Base-by-base conservation (phyloP, 2,113 vertebrate genomes). In the Alethe castanea region DNA sequence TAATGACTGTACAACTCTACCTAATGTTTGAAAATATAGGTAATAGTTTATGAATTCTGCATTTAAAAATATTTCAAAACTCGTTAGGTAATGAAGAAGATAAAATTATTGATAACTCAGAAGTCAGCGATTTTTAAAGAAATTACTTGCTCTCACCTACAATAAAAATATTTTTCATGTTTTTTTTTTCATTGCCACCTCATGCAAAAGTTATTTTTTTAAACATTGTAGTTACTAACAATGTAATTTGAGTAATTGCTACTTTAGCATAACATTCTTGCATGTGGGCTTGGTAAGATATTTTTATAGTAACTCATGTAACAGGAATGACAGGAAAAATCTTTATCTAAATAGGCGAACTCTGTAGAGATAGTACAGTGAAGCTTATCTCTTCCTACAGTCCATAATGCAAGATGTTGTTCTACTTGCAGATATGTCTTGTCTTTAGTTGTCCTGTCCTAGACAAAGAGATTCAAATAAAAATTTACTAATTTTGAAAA, bases 401-500 rank as follows among this genome's bases (percentile, higher is more conserved):
- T 88, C 64, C 35, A 59, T 95, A 94, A 95, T 91, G 40, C 57
- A 94, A 87, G 88, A 48, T 90, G 45, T 91, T 91, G 53, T 93
- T 93, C 87, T 94, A 66, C 90, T 96, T 90, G 85, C 92, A 96
- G 93, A 90, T 95, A 88, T 95, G 52, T 93, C 76, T 88, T 95
- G 85, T 90, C 85, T 92, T 96, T 96, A 95, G 74, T 95, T 94
- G 93, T 50, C 80, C 92, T 92, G 76, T 92, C 82, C 85, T 96
- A 96, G 53, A 81, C 60, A 93, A 91, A 92, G 85, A 92, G 82
- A 91, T 85, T 90, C 70, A 94, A 81, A 91, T 87, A 92, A 96
- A 95, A 93, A 92, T 82, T 88, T 90, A 52, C 92, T 96, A 92
- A 65, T 90, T 95, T 95, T 94, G 92, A 94, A 97, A 96, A 83